Base-by-base conservation (phyloP, 2,888 invertebrate species). In the Ichneumoninae sp. region DNA sequence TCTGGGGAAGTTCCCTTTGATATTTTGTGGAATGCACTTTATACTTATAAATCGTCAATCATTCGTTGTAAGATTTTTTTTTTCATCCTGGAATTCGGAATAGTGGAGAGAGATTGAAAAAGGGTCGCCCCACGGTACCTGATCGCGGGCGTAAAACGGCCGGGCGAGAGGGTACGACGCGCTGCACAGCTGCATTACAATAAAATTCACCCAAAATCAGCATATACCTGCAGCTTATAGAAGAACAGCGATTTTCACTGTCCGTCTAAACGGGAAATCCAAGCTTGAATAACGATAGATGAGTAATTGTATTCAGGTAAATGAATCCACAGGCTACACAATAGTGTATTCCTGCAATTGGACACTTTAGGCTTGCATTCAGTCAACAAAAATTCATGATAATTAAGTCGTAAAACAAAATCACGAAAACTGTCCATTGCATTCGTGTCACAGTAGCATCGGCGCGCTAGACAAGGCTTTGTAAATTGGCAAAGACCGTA, bases 171-270 rank as follows among this genome's bases (percentile, higher is more conserved):
- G 63, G 33, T 30, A 63, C 63, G 57, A 63, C 16, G 16, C 63
- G 63, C 7, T 33, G 63, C 63, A 47, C 44, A 63, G 63, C 63
- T 33, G 63, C 63, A 63, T 63, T 30, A 63, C 63, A 63, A 63
- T 63, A 33, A 63, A 63, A 69, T 69, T n/a, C 16, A 16, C 16
- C 30, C 16, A n/a, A 69, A 69, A 69, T 69, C 50, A 50, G 47
- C 47, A 47, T 68, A 68, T 47, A 68, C 40, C 47, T 68, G 68
- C 30, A 47, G 40, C 40, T 47, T 69, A 69, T 26, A 30, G 30
- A 26, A 50, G 44, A 69, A 22, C 16, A 7, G 50, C 22, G 22
- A 10, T 44, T 69, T 50, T 47, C 44, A 69, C 50, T 26, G 47
- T 50, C 44, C 10, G 26, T 16, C 50, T 0, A 16, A 47, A 69